These are phyloP conservation scores for Agrotis clavis DNA, from an alignment of 2,888 invertebrate species.

Conservation along the genomic window DNA sequence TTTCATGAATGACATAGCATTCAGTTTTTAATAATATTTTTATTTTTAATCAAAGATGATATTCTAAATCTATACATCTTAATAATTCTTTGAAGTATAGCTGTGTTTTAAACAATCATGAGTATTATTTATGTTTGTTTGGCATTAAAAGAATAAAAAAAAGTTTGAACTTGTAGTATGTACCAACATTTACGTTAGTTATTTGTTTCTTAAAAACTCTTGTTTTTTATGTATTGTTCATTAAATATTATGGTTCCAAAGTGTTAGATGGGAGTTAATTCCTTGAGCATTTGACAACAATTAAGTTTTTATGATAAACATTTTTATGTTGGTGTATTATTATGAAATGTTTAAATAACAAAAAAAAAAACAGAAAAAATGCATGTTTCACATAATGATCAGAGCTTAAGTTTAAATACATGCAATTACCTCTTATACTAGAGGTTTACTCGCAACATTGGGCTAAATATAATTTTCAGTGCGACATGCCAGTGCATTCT, in stretches of 20 bases:
- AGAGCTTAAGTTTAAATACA: slow-evolving; percentile 3
- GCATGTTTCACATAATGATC: slow-evolving; percentile 14
- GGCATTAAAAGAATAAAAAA: too few relatives aligned
- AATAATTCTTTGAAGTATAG: too few relatives aligned
- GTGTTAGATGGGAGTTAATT: slow-evolving; percentile 46
- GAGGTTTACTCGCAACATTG: background rate
- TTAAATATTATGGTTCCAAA: slow-evolving; percentile 59
- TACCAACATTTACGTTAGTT: too few relatives aligned
- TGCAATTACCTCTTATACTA: slow-evolving; percentile 33
- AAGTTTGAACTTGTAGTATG: too few relatives aligned
- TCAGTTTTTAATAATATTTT: too few relatives aligned
- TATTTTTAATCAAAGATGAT: too few relatives aligned
- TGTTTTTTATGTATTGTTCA: background rate
- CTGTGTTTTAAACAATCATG: too few relatives aligned
- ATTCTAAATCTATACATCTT: too few relatives aligned
- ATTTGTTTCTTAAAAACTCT: too few relatives aligned
- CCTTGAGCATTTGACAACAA: slow-evolving; percentile 26
- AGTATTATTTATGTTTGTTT: too few relatives aligned
- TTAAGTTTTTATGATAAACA: slow-evolving; percentile 6
- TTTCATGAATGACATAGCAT: too few relatives aligned
- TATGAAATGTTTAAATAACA: too few relatives aligned
- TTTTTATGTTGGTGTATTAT: background rate
- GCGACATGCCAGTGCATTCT: slow-evolving; percentile 59
- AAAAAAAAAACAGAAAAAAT: background rate
- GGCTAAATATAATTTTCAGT: slow-evolving; percentile 22